phyloP scores from a whole-genome alignment of 1,140 invertebrate genomes.

The Drosophila asahinai region DNA sequence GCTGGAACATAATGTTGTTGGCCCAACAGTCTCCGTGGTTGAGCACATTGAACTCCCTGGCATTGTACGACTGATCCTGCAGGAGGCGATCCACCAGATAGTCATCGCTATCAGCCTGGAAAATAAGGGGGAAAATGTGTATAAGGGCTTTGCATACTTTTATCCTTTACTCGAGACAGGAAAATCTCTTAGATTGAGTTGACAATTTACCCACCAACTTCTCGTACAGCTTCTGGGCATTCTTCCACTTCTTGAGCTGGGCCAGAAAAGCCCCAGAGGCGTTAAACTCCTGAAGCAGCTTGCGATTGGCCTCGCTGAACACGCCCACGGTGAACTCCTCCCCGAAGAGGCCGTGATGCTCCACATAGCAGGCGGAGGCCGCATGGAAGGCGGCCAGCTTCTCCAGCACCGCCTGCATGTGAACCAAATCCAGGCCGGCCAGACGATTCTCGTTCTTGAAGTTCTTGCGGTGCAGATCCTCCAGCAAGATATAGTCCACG shows the following conservation, averaged over 20 bases:
- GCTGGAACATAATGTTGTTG: constrained; percentile 89
- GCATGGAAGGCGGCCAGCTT: constrained; percentile 87
- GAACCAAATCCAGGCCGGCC: constrained; percentile 86
- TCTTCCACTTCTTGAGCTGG: constrained; percentile 81
- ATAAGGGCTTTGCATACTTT: too few species aligned
- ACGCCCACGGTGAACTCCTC: constrained; percentile 75
- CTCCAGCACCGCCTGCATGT: constrained; percentile 85
- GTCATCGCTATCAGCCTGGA: constrained; percentile 70
- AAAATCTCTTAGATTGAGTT: neutral
- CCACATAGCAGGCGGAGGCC: constrained; percentile 80
- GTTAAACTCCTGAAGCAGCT: constrained; percentile 76
- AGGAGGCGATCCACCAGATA: constrained; percentile 76
- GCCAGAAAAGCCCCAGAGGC: constrained; percentile 65
- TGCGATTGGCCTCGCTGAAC: constrained; percentile 66
- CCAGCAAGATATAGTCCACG: constrained; percentile 84
- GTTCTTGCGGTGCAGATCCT: constrained; percentile 86
- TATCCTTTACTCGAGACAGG: too few species aligned
- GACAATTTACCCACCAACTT: constrained; percentile 59
- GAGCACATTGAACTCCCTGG: constrained; percentile 87
- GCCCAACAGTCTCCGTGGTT: constrained; percentile 89
- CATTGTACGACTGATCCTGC: constrained; percentile 70
- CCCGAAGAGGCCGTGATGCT: constrained; percentile 68
- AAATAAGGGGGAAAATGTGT: neutral
- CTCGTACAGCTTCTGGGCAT: constrained; percentile 68
- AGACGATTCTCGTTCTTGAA: constrained; percentile 87